phyloP scores from a whole-genome alignment of 2,888 invertebrate species.

The Mechanitis mazaeus region DNA sequence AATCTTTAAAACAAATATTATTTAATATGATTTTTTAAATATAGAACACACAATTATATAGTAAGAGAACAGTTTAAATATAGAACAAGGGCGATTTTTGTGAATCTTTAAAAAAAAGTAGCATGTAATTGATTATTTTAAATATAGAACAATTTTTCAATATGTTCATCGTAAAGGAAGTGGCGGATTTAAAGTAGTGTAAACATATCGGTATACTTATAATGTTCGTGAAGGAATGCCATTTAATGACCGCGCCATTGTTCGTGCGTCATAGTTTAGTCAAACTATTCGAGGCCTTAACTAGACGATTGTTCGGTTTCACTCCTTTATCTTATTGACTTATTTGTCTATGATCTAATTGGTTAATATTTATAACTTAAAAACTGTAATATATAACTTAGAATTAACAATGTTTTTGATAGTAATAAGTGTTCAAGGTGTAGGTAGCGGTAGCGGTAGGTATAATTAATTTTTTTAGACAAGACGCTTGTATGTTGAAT shows the following conservation, averaged over 20 bases:
- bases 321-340: slow-evolving; percentile 23
- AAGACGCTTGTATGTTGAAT: slow-evolving; percentile 37
- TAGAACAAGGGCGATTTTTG: no score
- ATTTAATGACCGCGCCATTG: slow-evolving; percentile 37
- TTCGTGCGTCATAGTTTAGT: slow-evolving; percentile 28
- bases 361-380: no score
- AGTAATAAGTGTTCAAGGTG: not conserved
- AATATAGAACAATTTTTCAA: no score
- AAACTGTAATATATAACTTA: no score
- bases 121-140: no score
- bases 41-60: no score
- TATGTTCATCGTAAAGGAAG: slow-evolving; percentile 9
- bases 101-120: no score
- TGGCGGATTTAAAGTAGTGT: slow-evolving; percentile 19
- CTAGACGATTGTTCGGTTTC: slow-evolving; percentile 26
- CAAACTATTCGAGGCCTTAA: slow-evolving; percentile 25
- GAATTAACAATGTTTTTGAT: no score
- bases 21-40: no score
- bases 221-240: slow-evolving; percentile 38
- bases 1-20: no score
- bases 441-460: slow-evolving; percentile 22
- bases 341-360: slow-evolving; percentile 17
- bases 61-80: no score
- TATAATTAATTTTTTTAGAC: slow-evolving; percentile 46
- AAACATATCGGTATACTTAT: slow-evolving; percentile 18